phyloP scores from a whole-genome alignment of 1,140 invertebrate genomes.

The Rhagoletis pomonella region DNA sequence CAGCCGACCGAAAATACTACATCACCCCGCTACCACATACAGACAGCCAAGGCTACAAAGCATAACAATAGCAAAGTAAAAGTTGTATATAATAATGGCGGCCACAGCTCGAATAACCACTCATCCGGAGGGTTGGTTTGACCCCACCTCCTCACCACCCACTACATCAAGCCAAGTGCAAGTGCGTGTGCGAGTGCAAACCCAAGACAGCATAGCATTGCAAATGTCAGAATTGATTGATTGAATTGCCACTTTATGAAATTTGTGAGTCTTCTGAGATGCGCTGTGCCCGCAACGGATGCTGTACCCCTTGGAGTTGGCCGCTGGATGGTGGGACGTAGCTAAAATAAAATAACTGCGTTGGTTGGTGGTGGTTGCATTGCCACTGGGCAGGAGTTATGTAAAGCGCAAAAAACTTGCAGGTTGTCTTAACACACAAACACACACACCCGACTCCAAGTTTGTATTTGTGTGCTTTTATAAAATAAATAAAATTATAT shows the following conservation, averaged over 20 bases:
- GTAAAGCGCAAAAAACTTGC: slow-evolving; percentile 25
- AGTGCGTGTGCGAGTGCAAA: background rate
- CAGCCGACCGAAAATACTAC: background rate
- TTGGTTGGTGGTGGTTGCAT: slow-evolving; percentile 3
- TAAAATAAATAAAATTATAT: slow-evolving; percentile 74
- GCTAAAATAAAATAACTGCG: slow-evolving; percentile 18
- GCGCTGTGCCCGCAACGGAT: slow-evolving; percentile 63
- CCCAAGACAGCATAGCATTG: slow-evolving; percentile 13
- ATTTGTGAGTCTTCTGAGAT: slow-evolving; percentile 74
- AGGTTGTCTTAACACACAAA: slow-evolving; percentile 44
- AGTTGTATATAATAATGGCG: slow-evolving; percentile 17
- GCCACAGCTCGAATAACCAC: slow-evolving; percentile 20
- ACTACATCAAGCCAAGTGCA: too few species aligned
- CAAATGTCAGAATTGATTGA: slow-evolving; percentile 73
- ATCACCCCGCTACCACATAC: background rate
- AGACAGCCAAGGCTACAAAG: background rate
- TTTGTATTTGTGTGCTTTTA: slow-evolving; percentile 59
- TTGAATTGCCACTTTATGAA: slow-evolving; percentile 74
- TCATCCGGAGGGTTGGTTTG: background rate
- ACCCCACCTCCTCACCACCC: background rate
- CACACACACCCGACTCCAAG: slow-evolving; percentile 56
- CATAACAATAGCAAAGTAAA: slow-evolving; percentile 36
- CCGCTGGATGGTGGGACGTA: background rate
- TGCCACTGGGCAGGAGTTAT: slow-evolving; percentile 58
- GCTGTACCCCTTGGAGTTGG: slow-evolving; percentile 55